Evolutionary conservation across 1,140 invertebrate species (phyloP).

Genomic region (Leptinotarsa lineolata): DNA sequence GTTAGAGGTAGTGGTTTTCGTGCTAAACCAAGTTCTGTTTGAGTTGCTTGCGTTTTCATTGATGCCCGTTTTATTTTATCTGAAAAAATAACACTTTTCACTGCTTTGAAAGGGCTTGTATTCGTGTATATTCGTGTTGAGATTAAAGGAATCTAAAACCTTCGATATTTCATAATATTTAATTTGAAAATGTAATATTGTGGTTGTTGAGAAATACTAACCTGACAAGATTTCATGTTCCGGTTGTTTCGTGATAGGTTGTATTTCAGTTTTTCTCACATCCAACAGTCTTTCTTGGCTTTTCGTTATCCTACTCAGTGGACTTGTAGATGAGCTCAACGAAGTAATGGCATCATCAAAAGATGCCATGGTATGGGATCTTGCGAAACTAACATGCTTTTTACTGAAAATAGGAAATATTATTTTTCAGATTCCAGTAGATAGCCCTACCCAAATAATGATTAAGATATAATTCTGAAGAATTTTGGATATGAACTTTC

Average conservation of each 20-base stretch:
- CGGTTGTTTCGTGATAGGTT: constrained; percentile 57
- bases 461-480: too few relatives aligned
- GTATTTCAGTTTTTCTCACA: constrained; percentile 61
- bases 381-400: constrained; percentile 90
- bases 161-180: too few relatives aligned
- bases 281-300: constrained; percentile 74
- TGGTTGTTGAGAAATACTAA: neutral
- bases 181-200: too few relatives aligned
- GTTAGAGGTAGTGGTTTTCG: constrained; percentile 68
- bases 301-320: constrained; percentile 58
- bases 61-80: constrained; percentile 82
- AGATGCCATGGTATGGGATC: constrained; percentile 80
- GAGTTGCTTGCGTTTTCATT: constrained; percentile 92
- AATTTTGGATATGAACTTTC: too few relatives aligned
- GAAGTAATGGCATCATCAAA: constrained; percentile 69
- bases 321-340: constrained; percentile 57
- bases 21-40: constrained; percentile 78
- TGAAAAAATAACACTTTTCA: constrained; percentile 45
- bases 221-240: constrained; percentile 40
- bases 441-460: too few relatives aligned
- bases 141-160: too few relatives aligned
- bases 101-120: too few relatives aligned
- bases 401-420: constrained; percentile 61
- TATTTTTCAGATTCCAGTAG: too few relatives aligned
- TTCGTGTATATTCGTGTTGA: too few relatives aligned